Conservation (phyloP, 2,113 vertebrate species). For the Propithecus coquereli region DNA sequence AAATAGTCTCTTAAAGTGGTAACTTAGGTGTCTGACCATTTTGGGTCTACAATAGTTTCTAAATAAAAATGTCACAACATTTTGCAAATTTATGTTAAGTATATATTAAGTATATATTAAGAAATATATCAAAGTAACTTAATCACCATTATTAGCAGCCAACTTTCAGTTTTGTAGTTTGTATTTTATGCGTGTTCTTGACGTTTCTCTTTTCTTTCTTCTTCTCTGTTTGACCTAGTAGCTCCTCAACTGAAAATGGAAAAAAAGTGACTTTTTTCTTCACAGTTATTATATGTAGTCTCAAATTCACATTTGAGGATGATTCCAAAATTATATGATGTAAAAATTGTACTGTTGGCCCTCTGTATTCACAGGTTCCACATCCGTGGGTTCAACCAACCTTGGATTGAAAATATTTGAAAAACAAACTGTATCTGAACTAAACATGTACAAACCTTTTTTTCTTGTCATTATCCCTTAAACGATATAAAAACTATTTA, state of each 20-base stretch:
- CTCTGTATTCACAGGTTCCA: neutral
- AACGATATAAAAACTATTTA: neutral
- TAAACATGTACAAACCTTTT: neutral
- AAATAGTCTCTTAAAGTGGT: neutral
- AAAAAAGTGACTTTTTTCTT: neutral
- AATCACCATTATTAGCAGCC: neutral
- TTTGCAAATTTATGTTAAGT: neutral
- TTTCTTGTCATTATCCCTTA: neutral
- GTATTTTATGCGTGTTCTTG: neutral
- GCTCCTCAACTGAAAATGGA: neutral
- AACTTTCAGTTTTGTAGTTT: neutral
- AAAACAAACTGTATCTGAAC: neutral
- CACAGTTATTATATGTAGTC: neutral
- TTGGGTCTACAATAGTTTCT: neutral
- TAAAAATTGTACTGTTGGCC: neutral
- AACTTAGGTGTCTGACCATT: neutral
- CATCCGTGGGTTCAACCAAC: neutral
- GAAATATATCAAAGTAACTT: neutral
- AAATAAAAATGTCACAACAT: slow-evolving; percentile 30
- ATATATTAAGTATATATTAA: neutral
- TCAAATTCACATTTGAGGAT: neutral
- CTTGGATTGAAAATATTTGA: neutral
- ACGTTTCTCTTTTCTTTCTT: neutral
- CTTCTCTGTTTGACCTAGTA: neutral
- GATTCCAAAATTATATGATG: neutral